phyloP scores from a whole-genome alignment of 1,140 invertebrate genomes.

The Conus ventricosus region DNA sequence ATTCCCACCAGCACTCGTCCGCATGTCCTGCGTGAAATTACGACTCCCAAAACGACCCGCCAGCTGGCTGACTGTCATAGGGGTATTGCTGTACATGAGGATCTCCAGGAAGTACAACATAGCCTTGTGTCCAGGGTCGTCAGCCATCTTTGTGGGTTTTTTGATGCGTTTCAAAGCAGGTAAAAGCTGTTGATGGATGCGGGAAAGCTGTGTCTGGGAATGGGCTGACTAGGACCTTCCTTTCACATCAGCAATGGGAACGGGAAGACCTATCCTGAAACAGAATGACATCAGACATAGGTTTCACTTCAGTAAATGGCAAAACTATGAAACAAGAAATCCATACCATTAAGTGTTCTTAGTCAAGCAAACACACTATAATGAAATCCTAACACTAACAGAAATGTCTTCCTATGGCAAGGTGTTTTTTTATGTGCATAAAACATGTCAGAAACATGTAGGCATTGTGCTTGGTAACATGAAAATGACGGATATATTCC shows the following conservation, averaged over 20 bases:
- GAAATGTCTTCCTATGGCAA: too few species aligned
- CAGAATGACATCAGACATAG: neutral
- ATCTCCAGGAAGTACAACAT: slow-evolving; percentile 76
- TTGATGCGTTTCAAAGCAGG: slow-evolving; percentile 4
- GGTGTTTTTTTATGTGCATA: too few species aligned
- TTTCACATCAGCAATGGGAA: slow-evolving; percentile 17
- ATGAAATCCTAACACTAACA: too few species aligned
- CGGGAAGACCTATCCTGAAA: slow-evolving; percentile 26
- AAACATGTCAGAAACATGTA: too few species aligned
- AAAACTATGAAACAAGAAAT: neutral
- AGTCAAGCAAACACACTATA: too few species aligned
- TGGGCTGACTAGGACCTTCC: slow-evolving; percentile 3
- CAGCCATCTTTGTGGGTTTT: slow-evolving; percentile 64
- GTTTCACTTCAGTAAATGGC: too few species aligned
- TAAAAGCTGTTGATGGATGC: neutral
- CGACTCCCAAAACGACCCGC: slow-evolving; percentile 75
- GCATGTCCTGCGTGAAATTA: slow-evolving; percentile 75
- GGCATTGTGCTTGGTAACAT: too few species aligned
- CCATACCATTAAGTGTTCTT: too few species aligned
- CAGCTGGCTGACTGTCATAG: slow-evolving; percentile 73
- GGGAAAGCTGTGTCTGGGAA: neutral
- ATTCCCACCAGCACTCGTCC: slow-evolving; percentile 73
- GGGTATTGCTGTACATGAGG: slow-evolving; percentile 73
- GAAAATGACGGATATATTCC: too few species aligned
- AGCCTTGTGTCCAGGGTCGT: slow-evolving; percentile 74